Evolutionary conservation across 2,888 invertebrate species (phyloP).

Genomic region (Cosmia pyralina): DNA sequence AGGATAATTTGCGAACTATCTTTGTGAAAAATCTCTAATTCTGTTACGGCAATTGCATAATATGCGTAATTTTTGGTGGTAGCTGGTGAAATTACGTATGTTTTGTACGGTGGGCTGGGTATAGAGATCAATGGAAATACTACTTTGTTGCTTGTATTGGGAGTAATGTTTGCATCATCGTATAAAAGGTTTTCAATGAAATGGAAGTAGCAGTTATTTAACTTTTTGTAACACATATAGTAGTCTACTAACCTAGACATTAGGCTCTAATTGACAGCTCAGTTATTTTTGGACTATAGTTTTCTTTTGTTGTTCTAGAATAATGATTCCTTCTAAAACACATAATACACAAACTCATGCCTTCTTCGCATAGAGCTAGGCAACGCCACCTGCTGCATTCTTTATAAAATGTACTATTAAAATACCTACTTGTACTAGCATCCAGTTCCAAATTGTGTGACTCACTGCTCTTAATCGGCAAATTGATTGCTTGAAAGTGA

Average conservation of each 20-base stretch:
- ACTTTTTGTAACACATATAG: neutral
- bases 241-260: constrained; percentile 4
- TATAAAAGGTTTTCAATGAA: constrained; percentile 5
- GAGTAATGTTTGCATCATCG: constrained; percentile 23
- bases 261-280: neutral
- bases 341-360: no score
- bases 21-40: constrained; percentile 81
- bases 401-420: neutral
- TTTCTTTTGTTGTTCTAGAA: neutral
- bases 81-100: constrained; percentile 40
- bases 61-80: constrained; percentile 74
- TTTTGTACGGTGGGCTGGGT: constrained; percentile 13
- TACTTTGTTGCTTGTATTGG: constrained; percentile 3
- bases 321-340: no score
- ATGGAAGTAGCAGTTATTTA: neutral
- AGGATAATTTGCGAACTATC: constrained; percentile 83
- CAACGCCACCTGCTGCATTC: no score
- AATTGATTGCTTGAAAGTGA: neutral
- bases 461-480: neutral
- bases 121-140: constrained; percentile 19
- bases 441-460: neutral
- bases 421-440: neutral
- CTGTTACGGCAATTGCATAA: constrained; percentile 72
- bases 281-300: neutral
- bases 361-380: no score